Conservation (phyloP, 2,888 invertebrate species). For the Strigamia crassipes region DNA sequence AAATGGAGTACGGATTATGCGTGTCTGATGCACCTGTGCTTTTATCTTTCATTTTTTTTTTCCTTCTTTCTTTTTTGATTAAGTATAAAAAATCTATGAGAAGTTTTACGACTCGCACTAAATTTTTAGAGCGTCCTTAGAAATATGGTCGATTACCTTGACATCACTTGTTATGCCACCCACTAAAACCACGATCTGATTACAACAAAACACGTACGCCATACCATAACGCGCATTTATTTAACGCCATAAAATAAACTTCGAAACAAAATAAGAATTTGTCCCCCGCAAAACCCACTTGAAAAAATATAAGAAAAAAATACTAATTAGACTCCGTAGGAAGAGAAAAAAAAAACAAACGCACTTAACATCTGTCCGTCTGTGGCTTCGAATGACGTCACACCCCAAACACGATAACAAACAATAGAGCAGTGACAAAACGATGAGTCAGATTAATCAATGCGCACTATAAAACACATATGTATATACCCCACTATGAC, state of each 20-base stretch:
- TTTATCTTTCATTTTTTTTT: background rate
- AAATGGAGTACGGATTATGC: background rate
- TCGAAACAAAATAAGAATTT: background rate
- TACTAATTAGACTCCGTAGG: background rate
- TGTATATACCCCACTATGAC: conserved; percentile 16
- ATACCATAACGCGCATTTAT: too few relatives aligned
- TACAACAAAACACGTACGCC: background rate
- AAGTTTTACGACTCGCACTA: background rate
- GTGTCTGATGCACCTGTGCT: background rate
- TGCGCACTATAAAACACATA: conserved; percentile 31
- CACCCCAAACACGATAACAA: conserved; percentile 14
- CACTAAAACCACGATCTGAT: conserved; percentile 2
- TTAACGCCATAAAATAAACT: too few relatives aligned
- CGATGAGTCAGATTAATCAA: conserved; percentile 35
- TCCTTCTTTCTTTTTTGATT: background rate
- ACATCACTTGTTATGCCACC: conserved; percentile 1
- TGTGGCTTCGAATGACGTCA: conserved; percentile 12
- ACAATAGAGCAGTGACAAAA: conserved; percentile 27
- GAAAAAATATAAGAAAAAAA: background rate
- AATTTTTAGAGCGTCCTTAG: background rate
- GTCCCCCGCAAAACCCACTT: background rate
- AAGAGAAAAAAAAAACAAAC: background rate
- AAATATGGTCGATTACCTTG: conserved; percentile 28
- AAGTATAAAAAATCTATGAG: background rate
- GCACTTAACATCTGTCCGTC: conserved; percentile 1